Percentiles rank a stretch among this genome's conserved stretches.
phyloP scores from a whole-genome alignment of 2,797 vertebrate species.

The Xiphophorus birchmanni region DNA sequence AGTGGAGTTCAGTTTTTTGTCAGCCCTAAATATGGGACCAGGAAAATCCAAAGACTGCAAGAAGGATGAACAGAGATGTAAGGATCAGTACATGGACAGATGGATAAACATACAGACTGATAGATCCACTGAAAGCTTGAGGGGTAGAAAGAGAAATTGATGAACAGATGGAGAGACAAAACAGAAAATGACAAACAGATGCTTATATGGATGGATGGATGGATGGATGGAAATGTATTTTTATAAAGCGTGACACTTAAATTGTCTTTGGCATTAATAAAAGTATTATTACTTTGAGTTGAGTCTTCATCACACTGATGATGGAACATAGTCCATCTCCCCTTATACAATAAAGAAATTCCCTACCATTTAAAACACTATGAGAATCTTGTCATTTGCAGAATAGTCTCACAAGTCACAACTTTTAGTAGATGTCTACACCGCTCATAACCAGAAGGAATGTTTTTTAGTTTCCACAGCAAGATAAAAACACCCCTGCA shows the following conservation, averaged over 20 bases:
- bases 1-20: background rate
- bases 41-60: background rate
- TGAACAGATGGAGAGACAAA: background rate
- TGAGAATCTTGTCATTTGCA: background rate
- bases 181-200: background rate
- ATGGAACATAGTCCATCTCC: background rate
- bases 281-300: background rate
- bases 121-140: too few relatives aligned
- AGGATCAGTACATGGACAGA: background rate
- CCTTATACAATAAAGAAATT: background rate
- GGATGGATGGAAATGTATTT: background rate
- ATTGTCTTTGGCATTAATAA: background rate
- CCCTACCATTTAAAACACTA: background rate
- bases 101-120: background rate
- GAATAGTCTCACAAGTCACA: background rate
- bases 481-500: background rate
- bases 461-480: background rate
- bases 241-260: background rate
- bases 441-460: background rate
- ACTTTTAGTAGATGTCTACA: background rate
- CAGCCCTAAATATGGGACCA: background rate
- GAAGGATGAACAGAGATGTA: background rate
- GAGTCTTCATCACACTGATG: background rate
- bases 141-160: background rate
- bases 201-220: background rate